Base-by-base conservation (phyloP, 2,888 invertebrate species). In the Neelides folsomi region DNA sequence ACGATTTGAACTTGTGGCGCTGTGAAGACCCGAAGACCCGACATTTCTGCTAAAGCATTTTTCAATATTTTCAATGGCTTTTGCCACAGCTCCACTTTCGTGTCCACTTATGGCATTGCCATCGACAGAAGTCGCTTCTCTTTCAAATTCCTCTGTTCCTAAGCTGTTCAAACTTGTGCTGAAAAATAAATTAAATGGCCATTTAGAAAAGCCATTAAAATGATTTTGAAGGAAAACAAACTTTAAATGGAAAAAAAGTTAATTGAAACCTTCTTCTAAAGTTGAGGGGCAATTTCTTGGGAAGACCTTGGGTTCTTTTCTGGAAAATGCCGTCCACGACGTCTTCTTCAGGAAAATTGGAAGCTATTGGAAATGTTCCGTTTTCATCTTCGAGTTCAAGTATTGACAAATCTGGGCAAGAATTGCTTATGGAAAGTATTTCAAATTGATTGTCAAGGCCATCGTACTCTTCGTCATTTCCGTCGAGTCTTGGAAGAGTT, bases 101-200 rank as follows among this genome's bases (percentile, higher is more conserved):
- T 52, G 52, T 9, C 46, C 53, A 47, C 56, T 51, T 4, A 54
- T 52, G 2, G 53, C 41, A 42, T 39, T 55, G 27, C 60, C 62
- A 51, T 57, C 58, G 34, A 55, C 60, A 16, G 54, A 41, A 45
- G 47, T 46, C n/a, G 37, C 34, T 9, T 55, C 56, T 15, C 39
- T 41, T n/a, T 41, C 46, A 50, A 52, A 55, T 34, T 58, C 59
- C 13, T 64, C 63, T 5, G 59, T 60, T 8, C 60, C 60, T n/a
- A 65, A 50, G 47, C 63, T 65, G 39, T 59, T 65, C 7, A 65
- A 54, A 51, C 64, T 65, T 39, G 64, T 61, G 41, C 64, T 65
- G 44, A 20, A 50, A 51, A 7, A 19, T 41, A 42, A 8, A 46
- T 37, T 27, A 45, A 36, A 37, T 40, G n/a, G n/a, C n/a, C n/a